Base-by-base conservation (phyloP, 2,113 vertebrate genomes). In the Cyanistes caeruleus region DNA sequence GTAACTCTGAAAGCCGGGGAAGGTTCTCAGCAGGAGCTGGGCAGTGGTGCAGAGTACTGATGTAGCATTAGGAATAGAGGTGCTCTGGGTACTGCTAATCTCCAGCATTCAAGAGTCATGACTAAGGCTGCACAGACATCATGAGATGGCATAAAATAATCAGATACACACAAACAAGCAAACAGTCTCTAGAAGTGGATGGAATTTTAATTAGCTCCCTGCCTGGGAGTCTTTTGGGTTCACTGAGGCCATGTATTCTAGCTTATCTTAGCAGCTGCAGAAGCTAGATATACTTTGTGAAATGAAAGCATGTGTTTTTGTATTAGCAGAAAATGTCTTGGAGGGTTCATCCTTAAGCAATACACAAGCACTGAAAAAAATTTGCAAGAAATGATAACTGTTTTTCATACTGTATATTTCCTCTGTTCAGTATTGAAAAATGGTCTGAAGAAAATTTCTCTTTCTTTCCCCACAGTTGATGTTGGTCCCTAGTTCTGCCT, bases 91-190 rank as follows among this genome's bases (percentile, higher is more conserved):
- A 53, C 15, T 37, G 15, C 49, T 95, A 30, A 58, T 77, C 72
- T 88, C 25, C 21, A 41, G 16, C 21, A 74, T 59, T 77, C 25
- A 80, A 76, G 33, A 83, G 11, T 78, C 62, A 73, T 76, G 55
- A 80, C 58, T 62, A 64, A 89, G 73, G 24, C 65, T 58, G 56
- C 5, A 1, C 4, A 67, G 39, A 89, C 90, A 76, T 76, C 53
- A 73, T 77, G 53, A 81, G 46, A 74, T 69, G 9, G 31, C 39
- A 67, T 70, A 84, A 93, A 94, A 78, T 74, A 77, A 74, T 90
- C n/a, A 86, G 33, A 63, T 63, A 46, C 35, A 76, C 85, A 82
- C 69, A 95, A 95, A 64, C 21, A 88, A 82, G 33, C 5, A 68
- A 87, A 44, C 33, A 24, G 31, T 73, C 59, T 56, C 23, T 44